A percentile compares a stretch with the other conserved stretches of the same genome.
Conservation (phyloP, 1,140 invertebrate species). For the Zaprionus africanus region DNA sequence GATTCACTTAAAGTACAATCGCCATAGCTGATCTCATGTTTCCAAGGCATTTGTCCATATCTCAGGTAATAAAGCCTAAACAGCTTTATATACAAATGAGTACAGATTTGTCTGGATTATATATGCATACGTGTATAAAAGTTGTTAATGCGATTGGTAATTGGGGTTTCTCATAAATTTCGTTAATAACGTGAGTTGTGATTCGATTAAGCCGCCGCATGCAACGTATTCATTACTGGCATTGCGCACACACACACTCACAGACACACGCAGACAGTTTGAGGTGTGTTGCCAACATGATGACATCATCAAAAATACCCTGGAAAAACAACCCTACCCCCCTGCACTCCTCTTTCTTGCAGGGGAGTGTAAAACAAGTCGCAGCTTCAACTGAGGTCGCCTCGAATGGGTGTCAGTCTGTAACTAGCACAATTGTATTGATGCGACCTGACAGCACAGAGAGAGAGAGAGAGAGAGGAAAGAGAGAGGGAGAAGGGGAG, state of each 20-base stretch:
- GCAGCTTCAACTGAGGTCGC: constrained; percentile 17
- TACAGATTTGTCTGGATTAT: background rate
- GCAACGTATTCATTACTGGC: background rate
- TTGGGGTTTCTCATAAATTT: constrained; percentile 4
- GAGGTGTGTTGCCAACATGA: constrained; percentile 13
- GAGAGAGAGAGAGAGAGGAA: background rate
- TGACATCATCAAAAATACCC: constrained; percentile 17
- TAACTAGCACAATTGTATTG: constrained; percentile 69
- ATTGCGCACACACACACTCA: background rate
- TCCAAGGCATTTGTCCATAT: no score
- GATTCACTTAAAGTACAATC: no score
- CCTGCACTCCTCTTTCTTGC: background rate
- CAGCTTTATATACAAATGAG: background rate
- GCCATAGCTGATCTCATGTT: no score
- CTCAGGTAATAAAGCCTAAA: no score
- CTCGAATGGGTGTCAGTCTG: constrained; percentile 73
- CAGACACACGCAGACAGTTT: background rate
- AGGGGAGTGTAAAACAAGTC: constrained; percentile 10
- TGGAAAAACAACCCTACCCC: background rate
- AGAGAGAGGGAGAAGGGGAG: background rate
- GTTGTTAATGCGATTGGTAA: constrained; percentile 1
- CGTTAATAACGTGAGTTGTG: background rate
- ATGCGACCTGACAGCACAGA: constrained; percentile 26
- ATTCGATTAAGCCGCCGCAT: constrained; percentile 2
- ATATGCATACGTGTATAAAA: background rate